These are phyloP conservation scores for Halesus radiatus DNA, from an alignment of 1,140 invertebrate genomes.

Conservation along the genomic window DNA sequence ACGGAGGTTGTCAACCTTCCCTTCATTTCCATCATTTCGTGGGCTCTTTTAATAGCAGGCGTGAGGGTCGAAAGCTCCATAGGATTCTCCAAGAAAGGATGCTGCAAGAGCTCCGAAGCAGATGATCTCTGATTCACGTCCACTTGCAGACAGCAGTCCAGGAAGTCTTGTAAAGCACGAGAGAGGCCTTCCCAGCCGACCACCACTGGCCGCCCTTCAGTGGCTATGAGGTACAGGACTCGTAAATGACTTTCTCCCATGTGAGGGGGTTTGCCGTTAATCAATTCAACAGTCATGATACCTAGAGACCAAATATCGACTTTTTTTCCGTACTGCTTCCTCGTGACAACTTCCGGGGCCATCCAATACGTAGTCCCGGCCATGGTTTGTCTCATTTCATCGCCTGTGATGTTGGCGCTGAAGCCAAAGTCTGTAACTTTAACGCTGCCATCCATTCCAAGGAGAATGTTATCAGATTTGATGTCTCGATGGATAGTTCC, in stretches of 20 bases:
- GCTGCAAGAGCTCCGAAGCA: conserved; percentile 86
- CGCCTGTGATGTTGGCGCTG: conserved; percentile 90
- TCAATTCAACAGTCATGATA: conserved; percentile 99
- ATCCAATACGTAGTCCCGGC: conserved; percentile 93
- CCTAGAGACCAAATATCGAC: conserved; percentile 97
- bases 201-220: conserved; percentile 93
- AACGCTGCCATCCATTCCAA: conserved; percentile 96
- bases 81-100: conserved; percentile 90
- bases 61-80: conserved; percentile 87
- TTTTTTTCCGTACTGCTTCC: conserved; percentile 89
- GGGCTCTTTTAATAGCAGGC: conserved; percentile 93
- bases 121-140: conserved; percentile 90
- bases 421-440: conserved; percentile 99
- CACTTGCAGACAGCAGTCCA: conserved; percentile 93
- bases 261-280: conserved; percentile 97
- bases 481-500: conserved; percentile 95
- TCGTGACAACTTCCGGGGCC: conserved; percentile 92
- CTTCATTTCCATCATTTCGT: conserved; percentile 50
- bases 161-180: conserved; percentile 83
- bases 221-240: conserved; percentile 96
- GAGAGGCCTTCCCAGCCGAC: conserved; percentile 87
- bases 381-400: conserved; percentile 97
- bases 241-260: conserved; percentile 93
- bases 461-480: conserved; percentile 95
- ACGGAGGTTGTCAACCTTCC: too few species aligned